Evolutionary conservation across 2,888 invertebrate genomes (phyloP).

Genomic region (Nomada flava): DNA sequence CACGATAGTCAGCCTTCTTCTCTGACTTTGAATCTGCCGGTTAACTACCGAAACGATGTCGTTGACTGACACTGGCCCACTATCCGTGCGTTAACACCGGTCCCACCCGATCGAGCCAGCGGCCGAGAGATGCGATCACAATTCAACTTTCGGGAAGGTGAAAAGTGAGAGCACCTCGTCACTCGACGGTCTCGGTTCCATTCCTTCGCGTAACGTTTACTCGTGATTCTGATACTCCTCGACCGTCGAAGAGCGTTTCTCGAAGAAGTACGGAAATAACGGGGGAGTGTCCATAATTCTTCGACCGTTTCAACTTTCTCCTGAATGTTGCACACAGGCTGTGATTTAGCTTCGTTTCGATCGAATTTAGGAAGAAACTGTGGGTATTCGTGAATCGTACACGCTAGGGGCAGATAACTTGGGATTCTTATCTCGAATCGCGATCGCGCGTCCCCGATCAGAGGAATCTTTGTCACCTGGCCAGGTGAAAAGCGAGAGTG

Average conservation of each 20-base stretch:
- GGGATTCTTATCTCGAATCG: slow-evolving; percentile 3
- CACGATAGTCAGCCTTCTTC: slow-evolving; percentile 20
- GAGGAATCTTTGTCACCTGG: slow-evolving; percentile 57
- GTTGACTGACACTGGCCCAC: slow-evolving; percentile 81
- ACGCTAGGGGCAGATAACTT: neutral
- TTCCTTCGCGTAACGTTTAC: neutral
- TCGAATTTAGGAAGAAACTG: neutral
- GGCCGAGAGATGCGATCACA: slow-evolving; percentile 8
- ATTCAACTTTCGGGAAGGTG: slow-evolving; percentile 54
- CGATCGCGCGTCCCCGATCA: slow-evolving; percentile 39
- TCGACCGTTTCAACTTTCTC: slow-evolving; percentile 38
- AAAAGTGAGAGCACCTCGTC: slow-evolving; percentile 74
- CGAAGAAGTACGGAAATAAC: slow-evolving; percentile 11
- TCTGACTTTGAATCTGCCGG: slow-evolving; percentile 20
- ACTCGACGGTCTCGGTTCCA: neutral
- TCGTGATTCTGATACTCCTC: neutral
- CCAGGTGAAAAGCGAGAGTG: slow-evolving; percentile 74
- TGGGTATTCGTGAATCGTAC: neutral
- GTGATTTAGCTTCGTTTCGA: slow-evolving; percentile 1
- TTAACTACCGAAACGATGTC: slow-evolving; percentile 70
- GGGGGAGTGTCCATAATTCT: slow-evolving; percentile 15
- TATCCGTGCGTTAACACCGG: slow-evolving; percentile 77
- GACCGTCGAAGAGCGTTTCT: slow-evolving; percentile 1
- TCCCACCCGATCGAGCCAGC: slow-evolving; percentile 49
- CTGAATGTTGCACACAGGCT: neutral